phyloP scores from a whole-genome alignment of 1,140 invertebrate species.

The Rhagoletis zephyria region DNA sequence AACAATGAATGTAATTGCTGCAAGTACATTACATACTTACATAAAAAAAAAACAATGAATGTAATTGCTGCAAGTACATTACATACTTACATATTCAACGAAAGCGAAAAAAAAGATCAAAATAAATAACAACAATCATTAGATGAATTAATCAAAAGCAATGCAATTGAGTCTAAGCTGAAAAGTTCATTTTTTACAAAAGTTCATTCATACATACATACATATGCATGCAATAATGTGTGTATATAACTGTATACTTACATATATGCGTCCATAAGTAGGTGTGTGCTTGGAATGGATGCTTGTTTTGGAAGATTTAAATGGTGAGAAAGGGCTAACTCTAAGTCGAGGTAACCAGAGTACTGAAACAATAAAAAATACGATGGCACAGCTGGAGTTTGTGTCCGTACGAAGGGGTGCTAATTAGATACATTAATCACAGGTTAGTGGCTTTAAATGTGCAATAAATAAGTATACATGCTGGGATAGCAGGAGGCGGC shows the following conservation, averaged over 20 bases:
- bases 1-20: neutral
- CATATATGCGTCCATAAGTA: too few species aligned
- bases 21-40: neutral
- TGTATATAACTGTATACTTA: neutral
- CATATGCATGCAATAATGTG: neutral
- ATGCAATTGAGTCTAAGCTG: neutral
- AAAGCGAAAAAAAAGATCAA: neutral
- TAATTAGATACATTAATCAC: conserved; percentile 43
- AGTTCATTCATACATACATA: neutral
- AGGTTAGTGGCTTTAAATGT: neutral
- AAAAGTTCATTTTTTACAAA: neutral
- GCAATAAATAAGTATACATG: neutral
- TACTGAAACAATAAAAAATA: neutral
- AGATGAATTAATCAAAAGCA: conserved; percentile 29
- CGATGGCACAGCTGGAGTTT: neutral
- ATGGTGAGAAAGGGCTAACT: neutral
- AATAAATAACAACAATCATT: neutral
- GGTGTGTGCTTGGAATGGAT: too few species aligned
- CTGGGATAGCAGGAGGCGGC: neutral
- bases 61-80: neutral
- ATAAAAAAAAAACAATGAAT: neutral
- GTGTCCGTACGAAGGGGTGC: neutral
- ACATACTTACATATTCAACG: neutral
- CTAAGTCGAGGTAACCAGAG: neutral
- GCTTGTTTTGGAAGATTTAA: neutral